A percentile compares a stretch with the other conserved stretches of the same genome.
Evolutionary conservation across 2,888 invertebrate species (phyloP).

Genomic region (Itoplectis maculator): DNA sequence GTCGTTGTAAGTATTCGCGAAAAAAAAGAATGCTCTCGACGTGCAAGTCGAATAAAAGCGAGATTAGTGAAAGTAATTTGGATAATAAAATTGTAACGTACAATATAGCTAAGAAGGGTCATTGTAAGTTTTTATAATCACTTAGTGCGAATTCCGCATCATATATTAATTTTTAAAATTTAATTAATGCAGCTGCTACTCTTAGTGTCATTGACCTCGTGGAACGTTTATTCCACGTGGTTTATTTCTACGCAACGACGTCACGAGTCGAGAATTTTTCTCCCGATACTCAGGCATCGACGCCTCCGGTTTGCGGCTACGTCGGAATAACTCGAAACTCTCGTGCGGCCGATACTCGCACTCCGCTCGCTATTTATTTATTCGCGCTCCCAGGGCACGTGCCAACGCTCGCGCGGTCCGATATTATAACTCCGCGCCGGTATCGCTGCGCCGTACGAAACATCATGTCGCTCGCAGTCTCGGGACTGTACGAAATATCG

Average conservation of each 20-base stretch:
- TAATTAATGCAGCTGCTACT: background rate
- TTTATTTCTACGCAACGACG: background rate
- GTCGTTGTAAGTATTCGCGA: background rate
- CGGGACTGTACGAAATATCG: background rate
- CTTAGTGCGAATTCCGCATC: no score
- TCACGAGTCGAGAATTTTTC: conserved; percentile 4
- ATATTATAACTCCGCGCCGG: background rate
- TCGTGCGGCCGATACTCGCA: background rate
- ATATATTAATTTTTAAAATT: no score
- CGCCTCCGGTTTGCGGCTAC: background rate
- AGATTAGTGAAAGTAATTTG: background rate
- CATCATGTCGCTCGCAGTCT: no score
- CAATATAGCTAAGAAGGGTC: no score
- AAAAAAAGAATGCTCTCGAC: background rate
- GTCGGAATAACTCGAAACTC: background rate
- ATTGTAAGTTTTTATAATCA: no score
- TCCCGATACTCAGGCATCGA: conserved; percentile 8
- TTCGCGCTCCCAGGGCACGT: background rate
- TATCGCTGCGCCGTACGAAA: background rate
- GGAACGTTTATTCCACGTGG: background rate
- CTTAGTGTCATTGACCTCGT: background rate
- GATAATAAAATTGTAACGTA: background rate
- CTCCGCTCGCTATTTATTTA: conserved; percentile 14
- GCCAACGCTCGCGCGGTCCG: conserved; percentile 3
- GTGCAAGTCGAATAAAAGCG: background rate